Percentiles rank a stretch among this genome's conserved stretches.
Evolutionary conservation across 2,797 vertebrate species (phyloP).

Genomic region (Lacerta viridis): DNA sequence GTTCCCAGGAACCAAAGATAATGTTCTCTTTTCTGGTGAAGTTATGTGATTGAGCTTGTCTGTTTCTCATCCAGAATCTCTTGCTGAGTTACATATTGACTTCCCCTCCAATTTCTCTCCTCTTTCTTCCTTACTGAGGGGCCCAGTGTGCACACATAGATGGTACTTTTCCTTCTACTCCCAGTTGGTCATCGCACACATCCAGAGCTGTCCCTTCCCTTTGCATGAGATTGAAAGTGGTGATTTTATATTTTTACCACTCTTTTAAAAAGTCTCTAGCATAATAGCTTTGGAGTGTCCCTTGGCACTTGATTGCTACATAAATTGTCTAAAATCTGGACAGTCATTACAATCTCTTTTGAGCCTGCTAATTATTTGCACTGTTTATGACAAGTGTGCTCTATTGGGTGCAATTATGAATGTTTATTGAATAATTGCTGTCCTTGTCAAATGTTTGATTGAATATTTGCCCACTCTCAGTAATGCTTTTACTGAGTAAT

Average conservation of each 20-base stretch:
- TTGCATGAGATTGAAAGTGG: conserved; percentile 5
- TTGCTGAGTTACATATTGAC: not conserved
- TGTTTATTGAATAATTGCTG: conserved; percentile 84
- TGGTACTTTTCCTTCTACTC: not conserved
- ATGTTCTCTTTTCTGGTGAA: not conserved
- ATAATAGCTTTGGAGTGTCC: conserved; percentile 67
- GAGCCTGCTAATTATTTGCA: conserved; percentile 77
- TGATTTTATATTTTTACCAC: not conserved
- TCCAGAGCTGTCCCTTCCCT: not conserved
- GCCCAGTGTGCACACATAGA: not conserved
- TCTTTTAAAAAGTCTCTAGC: conserved; percentile 62
- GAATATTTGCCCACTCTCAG: conserved; percentile 76
- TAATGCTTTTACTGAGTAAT: conserved; percentile 82
- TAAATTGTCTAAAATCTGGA: conserved; percentile 73
- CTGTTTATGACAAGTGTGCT: conserved; percentile 70
- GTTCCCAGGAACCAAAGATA: not conserved
- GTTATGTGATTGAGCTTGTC: not conserved
- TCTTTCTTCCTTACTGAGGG: not conserved
- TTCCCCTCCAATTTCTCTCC: not conserved
- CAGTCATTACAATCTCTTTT: conserved; percentile 58
- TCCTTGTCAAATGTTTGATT: conserved; percentile 81
- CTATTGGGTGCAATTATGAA: conserved; percentile 81
- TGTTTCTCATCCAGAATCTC: not conserved
- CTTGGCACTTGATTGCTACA: conserved; percentile 47
- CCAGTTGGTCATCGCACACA: not conserved